Conservation (phyloP, 2,888 invertebrate genomes). For the Hydriomena furcata region DNA sequence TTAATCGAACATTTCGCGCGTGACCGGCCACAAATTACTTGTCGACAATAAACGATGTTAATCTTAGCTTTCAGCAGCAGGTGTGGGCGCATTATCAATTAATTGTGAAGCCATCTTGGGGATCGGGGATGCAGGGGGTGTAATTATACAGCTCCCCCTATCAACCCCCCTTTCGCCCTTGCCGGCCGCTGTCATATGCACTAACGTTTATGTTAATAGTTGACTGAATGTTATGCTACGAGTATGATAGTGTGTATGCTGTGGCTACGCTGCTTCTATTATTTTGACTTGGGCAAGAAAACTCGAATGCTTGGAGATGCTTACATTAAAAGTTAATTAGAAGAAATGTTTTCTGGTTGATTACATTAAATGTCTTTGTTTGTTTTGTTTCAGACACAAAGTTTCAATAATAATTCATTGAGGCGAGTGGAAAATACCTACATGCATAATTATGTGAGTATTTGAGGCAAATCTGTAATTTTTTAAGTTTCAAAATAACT, state of each 20-base stretch:
- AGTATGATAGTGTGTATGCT: conserved; percentile 11
- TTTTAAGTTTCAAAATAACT: too few species aligned
- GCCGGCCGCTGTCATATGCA: conserved; percentile 56
- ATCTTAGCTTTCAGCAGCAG: conserved; percentile 74
- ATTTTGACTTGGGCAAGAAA: not conserved
- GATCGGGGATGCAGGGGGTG: conserved; percentile 34
- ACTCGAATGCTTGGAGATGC: too few species aligned
- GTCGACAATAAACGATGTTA: conserved; percentile 67
- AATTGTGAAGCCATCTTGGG: conserved; percentile 53
- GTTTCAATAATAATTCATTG: not conserved
- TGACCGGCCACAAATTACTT: conserved; percentile 66
- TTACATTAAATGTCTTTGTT: not conserved
- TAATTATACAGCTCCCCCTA: conserved; percentile 47
- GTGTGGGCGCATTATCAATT: conserved; percentile 67
- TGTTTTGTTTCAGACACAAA: conserved; percentile 3
- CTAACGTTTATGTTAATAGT: conserved; percentile 57
- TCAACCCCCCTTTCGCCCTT: conserved; percentile 26
- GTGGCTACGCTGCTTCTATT: not conserved
- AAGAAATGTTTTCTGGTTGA: too few species aligned
- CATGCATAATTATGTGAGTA: conserved; percentile 1
- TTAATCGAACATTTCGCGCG: too few species aligned
- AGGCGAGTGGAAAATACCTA: not conserved
- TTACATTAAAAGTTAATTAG: too few species aligned
- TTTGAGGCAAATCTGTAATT: not conserved
- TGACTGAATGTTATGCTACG: conserved; percentile 28